A percentile compares a stretch with the other conserved stretches of the same genome.
These are phyloP conservation scores for Ceratosolen fusciceps DNA, from an alignment of 1,140 invertebrate genomes.

Conservation along the genomic window DNA sequence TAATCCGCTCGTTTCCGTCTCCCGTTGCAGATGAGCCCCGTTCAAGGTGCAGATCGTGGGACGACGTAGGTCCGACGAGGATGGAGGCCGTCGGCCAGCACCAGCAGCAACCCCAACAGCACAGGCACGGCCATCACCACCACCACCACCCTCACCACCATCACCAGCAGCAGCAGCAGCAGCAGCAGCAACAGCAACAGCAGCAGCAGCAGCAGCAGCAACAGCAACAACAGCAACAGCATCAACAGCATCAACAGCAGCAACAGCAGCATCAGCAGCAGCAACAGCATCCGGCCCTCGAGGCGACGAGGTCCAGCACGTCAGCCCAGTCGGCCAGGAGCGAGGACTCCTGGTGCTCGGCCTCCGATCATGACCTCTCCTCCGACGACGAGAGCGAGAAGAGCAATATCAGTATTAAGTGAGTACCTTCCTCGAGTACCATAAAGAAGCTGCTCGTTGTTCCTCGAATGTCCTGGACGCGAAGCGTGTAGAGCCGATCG, in stretches of 20 bases:
- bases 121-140: conserved; percentile 47
- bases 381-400: conserved; percentile 77
- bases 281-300: conserved; percentile 56
- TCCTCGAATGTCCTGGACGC: too few relatives aligned
- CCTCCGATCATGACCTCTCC: conserved; percentile 75
- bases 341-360: conserved; percentile 75
- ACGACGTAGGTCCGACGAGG: conserved; percentile 71
- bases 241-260: conserved; percentile 27
- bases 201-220: conserved; percentile 49
- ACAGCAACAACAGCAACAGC: conserved; percentile 54
- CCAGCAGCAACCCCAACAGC: conserved; percentile 52
- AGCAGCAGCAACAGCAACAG: conserved; percentile 52
- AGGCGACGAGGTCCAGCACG: conserved; percentile 65
- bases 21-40: conserved; percentile 73
- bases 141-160: background rate
- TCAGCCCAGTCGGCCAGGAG: conserved; percentile 71
- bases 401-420: conserved; percentile 75
- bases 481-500: too few relatives aligned
- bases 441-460: too few relatives aligned
- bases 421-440: too few relatives aligned
- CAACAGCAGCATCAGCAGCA: background rate
- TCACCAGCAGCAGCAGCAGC: background rate
- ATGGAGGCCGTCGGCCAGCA: conserved; percentile 63
- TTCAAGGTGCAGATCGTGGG: conserved; percentile 74
- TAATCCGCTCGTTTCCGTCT: conserved; percentile 14